These are phyloP conservation scores for Neosilurus hyrtlii DNA, from an alignment of 2,797 vertebrate genomes.

Conservation along the genomic window DNA sequence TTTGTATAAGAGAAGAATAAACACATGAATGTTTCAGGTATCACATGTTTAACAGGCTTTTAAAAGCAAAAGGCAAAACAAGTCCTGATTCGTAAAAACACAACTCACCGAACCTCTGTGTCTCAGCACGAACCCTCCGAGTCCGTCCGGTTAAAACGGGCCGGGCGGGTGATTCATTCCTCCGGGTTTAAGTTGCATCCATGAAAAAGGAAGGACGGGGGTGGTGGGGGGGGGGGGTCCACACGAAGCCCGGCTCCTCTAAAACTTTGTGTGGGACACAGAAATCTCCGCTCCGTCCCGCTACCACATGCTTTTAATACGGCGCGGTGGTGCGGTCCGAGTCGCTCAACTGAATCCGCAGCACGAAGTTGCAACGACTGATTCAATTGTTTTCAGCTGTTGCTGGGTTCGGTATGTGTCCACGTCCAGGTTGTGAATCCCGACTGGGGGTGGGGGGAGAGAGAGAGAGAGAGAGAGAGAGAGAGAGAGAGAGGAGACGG, in stretches of 20 bases:
- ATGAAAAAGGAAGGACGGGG: constrained; percentile 1
- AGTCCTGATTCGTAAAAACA: neutral
- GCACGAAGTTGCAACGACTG: neutral
- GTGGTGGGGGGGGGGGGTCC: neutral
- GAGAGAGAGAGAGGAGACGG: neutral
- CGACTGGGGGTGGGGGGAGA: constrained; percentile 72
- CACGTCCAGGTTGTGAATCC: constrained; percentile 66
- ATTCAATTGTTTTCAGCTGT: constrained; percentile 4
- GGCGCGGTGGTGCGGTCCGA: neutral
- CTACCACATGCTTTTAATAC: constrained; percentile 15
- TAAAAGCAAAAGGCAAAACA: neutral
- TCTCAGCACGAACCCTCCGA: constrained; percentile 41
- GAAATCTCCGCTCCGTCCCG: constrained; percentile 23
- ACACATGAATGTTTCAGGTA: no score
- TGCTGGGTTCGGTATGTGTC: constrained; percentile 59
- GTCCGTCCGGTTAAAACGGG: neutral
- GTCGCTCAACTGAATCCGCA: neutral
- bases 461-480: neutral
- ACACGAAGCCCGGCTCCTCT: constrained; percentile 55
- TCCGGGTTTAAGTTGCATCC: constrained; percentile 55
- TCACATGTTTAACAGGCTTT: neutral
- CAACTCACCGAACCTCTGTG: constrained; percentile 39
- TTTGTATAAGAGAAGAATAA: no score
- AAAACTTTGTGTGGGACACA: constrained; percentile 15
- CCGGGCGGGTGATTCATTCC: constrained; percentile 51